Percentiles rank a stretch among this genome's conserved stretches.
Evolutionary conservation across 2,888 invertebrate genomes (phyloP).

Genomic region (Acronicta psi): DNA sequence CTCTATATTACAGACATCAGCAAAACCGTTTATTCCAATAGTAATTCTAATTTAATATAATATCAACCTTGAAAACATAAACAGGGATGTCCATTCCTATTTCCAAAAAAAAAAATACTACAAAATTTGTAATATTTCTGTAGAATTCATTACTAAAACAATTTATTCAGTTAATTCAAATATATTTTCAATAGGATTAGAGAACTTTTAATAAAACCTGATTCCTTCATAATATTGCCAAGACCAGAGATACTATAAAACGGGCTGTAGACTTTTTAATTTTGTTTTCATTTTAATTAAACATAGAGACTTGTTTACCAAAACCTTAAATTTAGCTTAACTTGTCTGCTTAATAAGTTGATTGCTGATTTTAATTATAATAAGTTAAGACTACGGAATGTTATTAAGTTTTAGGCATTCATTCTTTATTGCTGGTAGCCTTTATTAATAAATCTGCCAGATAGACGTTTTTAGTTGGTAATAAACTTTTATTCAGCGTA

Average conservation of each 20-base stretch:
- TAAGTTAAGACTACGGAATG: slow-evolving; percentile 41
- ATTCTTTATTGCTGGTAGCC: slow-evolving; percentile 16
- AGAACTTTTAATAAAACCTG: slow-evolving; percentile 30
- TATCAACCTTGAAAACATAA: slow-evolving; percentile 1
- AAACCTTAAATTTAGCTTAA: slow-evolving; percentile 46
- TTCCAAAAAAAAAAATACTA: slow-evolving; percentile 1
- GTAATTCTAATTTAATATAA: slow-evolving; percentile 2
- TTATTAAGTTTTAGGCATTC: slow-evolving; percentile 43
- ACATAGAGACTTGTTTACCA: slow-evolving; percentile 45
- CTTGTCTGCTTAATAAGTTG: slow-evolving; percentile 45
- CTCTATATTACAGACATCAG: slow-evolving; percentile 24
- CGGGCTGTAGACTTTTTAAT: slow-evolving; percentile 38
- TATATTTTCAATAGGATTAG: slow-evolving; percentile 27
- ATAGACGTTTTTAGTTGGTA: background rate
- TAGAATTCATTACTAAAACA: slow-evolving; percentile 1
- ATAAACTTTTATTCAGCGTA: no score
- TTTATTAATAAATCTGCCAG: slow-evolving; percentile 7
- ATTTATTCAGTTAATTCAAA: slow-evolving; percentile 11
- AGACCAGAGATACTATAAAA: slow-evolving; percentile 35
- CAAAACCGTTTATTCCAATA: slow-evolving; percentile 27
- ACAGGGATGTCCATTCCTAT: slow-evolving; percentile 1
- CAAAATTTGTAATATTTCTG: background rate
- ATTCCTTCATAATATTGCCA: slow-evolving; percentile 30
- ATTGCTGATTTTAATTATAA: slow-evolving; percentile 40
- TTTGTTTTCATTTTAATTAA: slow-evolving; percentile 56